A percentile compares a stretch with the other conserved stretches of the same genome.
These are phyloP conservation scores for Halcyon malimbica DNA, from an alignment of 2,113 vertebrate genomes.

Conservation along the genomic window DNA sequence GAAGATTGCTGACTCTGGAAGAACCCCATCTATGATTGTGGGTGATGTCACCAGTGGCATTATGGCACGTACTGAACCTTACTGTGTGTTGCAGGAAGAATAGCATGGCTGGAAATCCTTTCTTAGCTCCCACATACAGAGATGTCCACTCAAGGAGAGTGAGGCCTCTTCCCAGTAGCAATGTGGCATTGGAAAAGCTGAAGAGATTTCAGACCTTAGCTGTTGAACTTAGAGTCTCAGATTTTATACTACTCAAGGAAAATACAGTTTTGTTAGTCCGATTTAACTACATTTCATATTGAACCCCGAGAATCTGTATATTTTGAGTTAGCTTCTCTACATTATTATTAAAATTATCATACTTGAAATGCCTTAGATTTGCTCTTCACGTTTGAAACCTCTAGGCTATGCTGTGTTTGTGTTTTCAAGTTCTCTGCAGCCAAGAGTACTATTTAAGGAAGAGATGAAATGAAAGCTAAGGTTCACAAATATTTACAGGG, in stretches of 20 bases:
- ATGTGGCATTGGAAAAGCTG: not conserved
- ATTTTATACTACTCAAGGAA: not conserved
- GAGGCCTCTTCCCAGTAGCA: not conserved
- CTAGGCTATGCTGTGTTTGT: not conserved
- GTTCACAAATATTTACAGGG: not conserved
- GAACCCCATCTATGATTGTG: not conserved
- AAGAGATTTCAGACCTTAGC: not conserved
- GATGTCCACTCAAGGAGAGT: not conserved
- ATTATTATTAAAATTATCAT: not conserved
- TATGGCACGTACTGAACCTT: rapidly evolving
- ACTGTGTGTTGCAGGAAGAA: not conserved
- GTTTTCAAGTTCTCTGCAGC: not conserved
- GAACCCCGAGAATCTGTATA: not conserved
- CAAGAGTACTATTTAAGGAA: not conserved
- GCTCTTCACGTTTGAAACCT: not conserved
- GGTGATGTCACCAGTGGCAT: not conserved
- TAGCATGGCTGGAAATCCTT: not conserved
- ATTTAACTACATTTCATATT: not conserved
- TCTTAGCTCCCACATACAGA: not conserved
- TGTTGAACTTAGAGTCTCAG: not conserved
- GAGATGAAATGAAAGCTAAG: not conserved
- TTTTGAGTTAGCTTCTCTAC: not conserved
- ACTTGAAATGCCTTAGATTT: not conserved
- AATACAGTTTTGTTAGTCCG: not conserved
- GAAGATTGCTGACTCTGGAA: not conserved